A percentile compares a stretch with the other conserved stretches of the same genome.
Evolutionary conservation across 2,113 vertebrate species (phyloP).

Genomic region (Blennius ocellaris): DNA sequence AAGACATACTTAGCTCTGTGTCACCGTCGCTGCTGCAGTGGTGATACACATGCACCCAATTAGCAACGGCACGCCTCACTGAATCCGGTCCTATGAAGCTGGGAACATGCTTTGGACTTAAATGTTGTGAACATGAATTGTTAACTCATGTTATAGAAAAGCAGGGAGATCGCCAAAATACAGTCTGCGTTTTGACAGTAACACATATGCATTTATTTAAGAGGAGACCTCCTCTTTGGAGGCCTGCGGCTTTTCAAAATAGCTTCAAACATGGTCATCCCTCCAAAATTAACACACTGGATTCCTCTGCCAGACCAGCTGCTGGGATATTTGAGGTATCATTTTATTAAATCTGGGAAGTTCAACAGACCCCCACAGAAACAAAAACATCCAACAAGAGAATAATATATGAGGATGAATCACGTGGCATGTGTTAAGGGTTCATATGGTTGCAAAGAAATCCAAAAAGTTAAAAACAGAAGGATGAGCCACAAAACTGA

Average conservation of each 20-base stretch:
- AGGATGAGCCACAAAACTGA: conserved; percentile 14
- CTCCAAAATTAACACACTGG: conserved; percentile 64
- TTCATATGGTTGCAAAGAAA: conserved; percentile 27
- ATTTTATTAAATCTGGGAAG: conserved; percentile 48
- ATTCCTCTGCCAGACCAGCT: conserved; percentile 41
- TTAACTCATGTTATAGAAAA: conserved; percentile 16
- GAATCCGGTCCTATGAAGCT: background rate
- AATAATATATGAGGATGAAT: conserved; percentile 15
- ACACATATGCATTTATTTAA: conserved; percentile 34
- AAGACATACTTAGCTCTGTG: conserved; percentile 13
- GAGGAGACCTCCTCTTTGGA: conserved; percentile 14
- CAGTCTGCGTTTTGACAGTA: conserved; percentile 1
- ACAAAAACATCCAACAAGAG: conserved; percentile 33
- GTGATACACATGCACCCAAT: conserved; percentile 1
- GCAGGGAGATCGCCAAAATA: conserved; percentile 15
- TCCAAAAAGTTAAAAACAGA: conserved; percentile 20
- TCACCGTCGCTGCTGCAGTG: background rate
- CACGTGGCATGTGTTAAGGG: background rate
- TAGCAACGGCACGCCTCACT: background rate
- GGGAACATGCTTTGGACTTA: background rate
- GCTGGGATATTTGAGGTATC: conserved; percentile 40
- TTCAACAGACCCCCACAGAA: conserved; percentile 30
- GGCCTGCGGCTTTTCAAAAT: conserved; percentile 46
- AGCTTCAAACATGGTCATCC: conserved; percentile 45
- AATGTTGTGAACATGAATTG: background rate